Percentiles rank a stretch among this genome's conserved stretches.
These are phyloP conservation scores for Azorinus chamasolen DNA, from an alignment of 2,888 invertebrate species.

Conservation along the genomic window DNA sequence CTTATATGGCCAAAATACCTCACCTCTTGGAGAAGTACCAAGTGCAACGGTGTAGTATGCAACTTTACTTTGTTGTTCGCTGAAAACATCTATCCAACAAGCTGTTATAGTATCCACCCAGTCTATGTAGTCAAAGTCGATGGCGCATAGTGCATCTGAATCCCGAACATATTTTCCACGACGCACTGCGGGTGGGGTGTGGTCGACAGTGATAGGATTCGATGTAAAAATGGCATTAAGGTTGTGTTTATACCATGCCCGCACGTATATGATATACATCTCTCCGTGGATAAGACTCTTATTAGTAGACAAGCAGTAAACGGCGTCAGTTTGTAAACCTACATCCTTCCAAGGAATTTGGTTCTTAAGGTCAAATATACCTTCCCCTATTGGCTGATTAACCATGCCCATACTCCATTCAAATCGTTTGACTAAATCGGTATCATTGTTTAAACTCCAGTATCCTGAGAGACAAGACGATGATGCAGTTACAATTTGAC, in stretches of 20 bases:
- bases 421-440: slow-evolving; percentile 30
- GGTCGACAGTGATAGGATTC: slow-evolving; percentile 56
- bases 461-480: slow-evolving; percentile 41
- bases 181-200: slow-evolving; percentile 57
- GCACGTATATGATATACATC: slow-evolving; percentile 48
- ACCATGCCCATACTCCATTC: slow-evolving; percentile 65
- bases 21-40: slow-evolving; percentile 51
- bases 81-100: slow-evolving; percentile 68
- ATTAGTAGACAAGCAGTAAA: slow-evolving; percentile 53
- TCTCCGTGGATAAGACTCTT: slow-evolving; percentile 39
- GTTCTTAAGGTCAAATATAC: slow-evolving; percentile 51
- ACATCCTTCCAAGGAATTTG: slow-evolving; percentile 64
- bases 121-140: slow-evolving; percentile 68
- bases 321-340: slow-evolving; percentile 31
- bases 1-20: not conserved
- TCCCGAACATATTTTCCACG: slow-evolving; percentile 61
- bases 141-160: slow-evolving; percentile 40
- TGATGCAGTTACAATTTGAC: slow-evolving; percentile 25
- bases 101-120: slow-evolving; percentile 51
- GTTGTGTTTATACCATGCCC: slow-evolving; percentile 56
- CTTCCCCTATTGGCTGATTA: slow-evolving; percentile 49
- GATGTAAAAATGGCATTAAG: slow-evolving; percentile 45
- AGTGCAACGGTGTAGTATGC: slow-evolving; percentile 30
- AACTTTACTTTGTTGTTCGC: slow-evolving; percentile 30
- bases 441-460: slow-evolving; percentile 20